These are phyloP conservation scores for Acanthosepion pharaonis DNA, from an alignment of 2,888 invertebrate genomes.

Conservation along the genomic window DNA sequence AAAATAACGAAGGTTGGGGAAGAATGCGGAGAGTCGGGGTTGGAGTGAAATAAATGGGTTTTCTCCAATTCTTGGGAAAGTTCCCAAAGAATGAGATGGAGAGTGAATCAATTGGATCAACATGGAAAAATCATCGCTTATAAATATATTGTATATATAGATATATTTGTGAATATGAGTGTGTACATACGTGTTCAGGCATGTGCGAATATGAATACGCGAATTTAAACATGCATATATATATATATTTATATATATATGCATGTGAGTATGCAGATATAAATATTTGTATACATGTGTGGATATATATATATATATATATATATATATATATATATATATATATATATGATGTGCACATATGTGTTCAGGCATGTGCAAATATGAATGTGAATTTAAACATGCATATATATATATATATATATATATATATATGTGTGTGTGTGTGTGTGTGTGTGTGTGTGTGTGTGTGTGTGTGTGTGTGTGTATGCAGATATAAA, in stretches of 20 bases:
- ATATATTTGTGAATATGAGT: background rate
- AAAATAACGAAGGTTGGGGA: background rate
- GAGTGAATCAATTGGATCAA: background rate
- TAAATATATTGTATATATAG: background rate
- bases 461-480: no score
- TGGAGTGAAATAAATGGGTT: conserved; percentile 11
- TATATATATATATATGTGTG: no score
- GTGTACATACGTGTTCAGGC: background rate
- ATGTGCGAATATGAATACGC: background rate
- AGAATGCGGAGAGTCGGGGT: background rate
- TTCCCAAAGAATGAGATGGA: background rate
- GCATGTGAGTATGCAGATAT: background rate
- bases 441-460: no score
- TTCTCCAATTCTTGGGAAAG: conserved; percentile 10
- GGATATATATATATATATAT: no score
- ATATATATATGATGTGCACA: no score
- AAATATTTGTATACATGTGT: background rate
- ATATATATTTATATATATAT: background rate
- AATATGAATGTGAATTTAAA: no score
- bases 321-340: no score
- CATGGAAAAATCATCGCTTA: background rate
- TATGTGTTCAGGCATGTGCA: no score
- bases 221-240: background rate
- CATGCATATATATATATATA: no score
- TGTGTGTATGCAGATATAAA: no score